A percentile compares a stretch with the other conserved stretches of the same genome.
phyloP scores from a whole-genome alignment of 2,113 vertebrate species.

The Hypocryptadius cinnamomeus region DNA sequence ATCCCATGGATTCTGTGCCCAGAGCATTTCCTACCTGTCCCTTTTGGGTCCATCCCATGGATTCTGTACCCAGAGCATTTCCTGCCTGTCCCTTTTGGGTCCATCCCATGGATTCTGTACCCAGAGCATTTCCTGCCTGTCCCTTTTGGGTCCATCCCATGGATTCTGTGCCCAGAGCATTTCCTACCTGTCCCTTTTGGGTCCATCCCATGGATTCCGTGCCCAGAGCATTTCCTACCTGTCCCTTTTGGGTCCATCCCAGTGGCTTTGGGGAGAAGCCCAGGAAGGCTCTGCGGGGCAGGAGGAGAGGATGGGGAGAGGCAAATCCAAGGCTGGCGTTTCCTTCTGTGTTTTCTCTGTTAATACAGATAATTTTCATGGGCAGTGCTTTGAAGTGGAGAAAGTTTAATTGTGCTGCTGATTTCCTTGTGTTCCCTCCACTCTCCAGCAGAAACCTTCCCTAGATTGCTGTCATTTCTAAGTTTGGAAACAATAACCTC shows the following conservation, averaged over 20 bases:
- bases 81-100: background rate
- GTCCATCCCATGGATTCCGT: background rate
- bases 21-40: background rate
- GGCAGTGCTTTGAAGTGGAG: background rate
- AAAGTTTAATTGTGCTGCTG: conserved; percentile 38
- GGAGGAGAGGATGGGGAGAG: background rate
- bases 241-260: background rate
- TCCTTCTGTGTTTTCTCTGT: background rate
- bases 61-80: background rate
- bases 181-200: background rate
- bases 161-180: background rate
- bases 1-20: background rate
- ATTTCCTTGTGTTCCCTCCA: conserved; percentile 13
- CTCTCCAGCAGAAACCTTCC: conserved; percentile 37
- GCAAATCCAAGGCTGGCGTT: background rate
- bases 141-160: background rate
- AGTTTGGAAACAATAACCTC: conserved; percentile 18
- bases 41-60: background rate
- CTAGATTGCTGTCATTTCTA: conserved; percentile 28
- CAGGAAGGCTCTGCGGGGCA: background rate
- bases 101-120: background rate
- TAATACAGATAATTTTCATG: background rate
- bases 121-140: rapidly evolving
- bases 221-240: rapidly evolving
- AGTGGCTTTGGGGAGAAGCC: background rate